Percentiles rank a stretch among this genome's conserved stretches.
Conservation (phyloP, 2,888 invertebrate species). For the Cephus runcator region DNA sequence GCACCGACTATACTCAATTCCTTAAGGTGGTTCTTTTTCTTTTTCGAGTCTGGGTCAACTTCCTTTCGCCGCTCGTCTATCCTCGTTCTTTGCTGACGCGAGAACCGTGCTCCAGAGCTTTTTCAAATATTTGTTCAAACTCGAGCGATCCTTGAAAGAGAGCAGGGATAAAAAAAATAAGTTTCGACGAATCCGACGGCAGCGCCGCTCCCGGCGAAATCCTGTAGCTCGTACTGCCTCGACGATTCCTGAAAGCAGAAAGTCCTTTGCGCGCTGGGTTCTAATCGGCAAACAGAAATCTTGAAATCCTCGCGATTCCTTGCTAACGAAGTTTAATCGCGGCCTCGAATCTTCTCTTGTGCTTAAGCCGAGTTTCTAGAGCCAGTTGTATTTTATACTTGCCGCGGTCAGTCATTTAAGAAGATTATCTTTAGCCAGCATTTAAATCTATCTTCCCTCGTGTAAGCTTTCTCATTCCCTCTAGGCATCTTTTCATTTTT, state of each 20-base stretch:
- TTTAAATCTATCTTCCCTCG: not conserved
- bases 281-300: conserved; percentile 23
- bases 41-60: not conserved
- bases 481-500: not conserved
- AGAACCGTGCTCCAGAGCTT: not conserved
- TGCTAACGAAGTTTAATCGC: conserved; percentile 21
- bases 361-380: not conserved
- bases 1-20: not conserved
- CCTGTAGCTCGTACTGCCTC: not conserved
- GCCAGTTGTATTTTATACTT: not conserved
- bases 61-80: not conserved
- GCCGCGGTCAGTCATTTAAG: not conserved
- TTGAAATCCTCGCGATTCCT: not conserved
- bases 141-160: not conserved
- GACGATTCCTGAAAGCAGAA: conserved; percentile 15
- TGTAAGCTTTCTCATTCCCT: not conserved
- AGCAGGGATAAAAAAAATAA: not conserved
- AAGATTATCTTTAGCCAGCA: not conserved
- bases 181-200: not conserved
- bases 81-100: not conserved
- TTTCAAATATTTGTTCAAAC: not conserved
- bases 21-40: not conserved
- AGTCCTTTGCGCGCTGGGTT: conserved; percentile 8
- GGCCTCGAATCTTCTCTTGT: conserved; percentile 6
- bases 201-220: not conserved